Percentiles rank a stretch among this genome's conserved stretches.
Conservation (phyloP, 2,888 invertebrate species). For the Macrosoma leucophasiata region DNA sequence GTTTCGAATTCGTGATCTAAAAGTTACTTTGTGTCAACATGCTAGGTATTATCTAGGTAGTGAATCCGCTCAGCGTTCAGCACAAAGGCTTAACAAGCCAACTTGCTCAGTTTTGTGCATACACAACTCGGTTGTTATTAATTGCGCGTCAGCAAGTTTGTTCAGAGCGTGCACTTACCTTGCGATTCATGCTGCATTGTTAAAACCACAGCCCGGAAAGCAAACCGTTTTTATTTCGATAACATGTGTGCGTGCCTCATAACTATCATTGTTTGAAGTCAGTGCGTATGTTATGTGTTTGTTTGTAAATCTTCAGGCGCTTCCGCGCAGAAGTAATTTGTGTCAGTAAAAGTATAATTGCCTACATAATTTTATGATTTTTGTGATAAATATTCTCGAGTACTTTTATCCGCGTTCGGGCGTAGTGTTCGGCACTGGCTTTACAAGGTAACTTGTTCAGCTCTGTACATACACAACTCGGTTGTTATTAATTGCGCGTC, state of each 20-base stretch:
- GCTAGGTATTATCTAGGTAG: constrained; percentile 22
- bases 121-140: constrained; percentile 48
- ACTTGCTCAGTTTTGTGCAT: constrained; percentile 47
- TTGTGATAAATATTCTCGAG: too few relatives aligned
- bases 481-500: constrained; percentile 52
- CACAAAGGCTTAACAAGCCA: constrained; percentile 54
- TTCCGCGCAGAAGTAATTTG: too few relatives aligned
- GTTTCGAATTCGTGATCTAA: too few relatives aligned
- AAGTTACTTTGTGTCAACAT: constrained; percentile 17
- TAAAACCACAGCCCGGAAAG: too few relatives aligned
- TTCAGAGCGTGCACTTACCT: constrained; percentile 34
- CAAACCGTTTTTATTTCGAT: too few relatives aligned
- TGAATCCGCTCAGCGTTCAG: constrained; percentile 31
- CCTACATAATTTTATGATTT: too few relatives aligned
- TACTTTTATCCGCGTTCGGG: constrained; percentile 23
- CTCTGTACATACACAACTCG: constrained; percentile 42
- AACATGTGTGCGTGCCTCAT: too few relatives aligned
- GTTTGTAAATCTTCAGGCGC: constrained; percentile 10
- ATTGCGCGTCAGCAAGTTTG: constrained; percentile 47
- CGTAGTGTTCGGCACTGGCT: constrained; percentile 40
- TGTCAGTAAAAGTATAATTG: too few relatives aligned
- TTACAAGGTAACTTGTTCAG: constrained; percentile 54
- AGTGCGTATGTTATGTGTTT: too few relatives aligned
- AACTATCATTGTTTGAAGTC: too few relatives aligned
- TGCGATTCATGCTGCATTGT: constrained; percentile 42